Evolutionary conservation across 37 sponge, comb jelly and placozoan species (phyloP).

Genomic region (Agelas oroides): DNA sequence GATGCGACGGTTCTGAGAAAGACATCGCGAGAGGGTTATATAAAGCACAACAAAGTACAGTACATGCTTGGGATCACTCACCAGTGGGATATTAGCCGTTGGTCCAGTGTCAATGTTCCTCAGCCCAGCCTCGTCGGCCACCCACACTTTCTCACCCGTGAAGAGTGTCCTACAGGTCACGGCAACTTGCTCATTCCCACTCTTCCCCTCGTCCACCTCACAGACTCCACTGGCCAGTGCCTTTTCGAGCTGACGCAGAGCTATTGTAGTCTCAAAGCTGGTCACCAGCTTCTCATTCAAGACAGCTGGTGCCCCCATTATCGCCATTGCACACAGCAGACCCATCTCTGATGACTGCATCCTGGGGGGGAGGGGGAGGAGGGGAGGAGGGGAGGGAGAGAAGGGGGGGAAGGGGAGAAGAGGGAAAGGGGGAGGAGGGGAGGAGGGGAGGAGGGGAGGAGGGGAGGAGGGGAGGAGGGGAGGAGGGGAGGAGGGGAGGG

Average conservation of each 20-base stretch:
- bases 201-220: conserved; percentile 25
- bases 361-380: neutral
- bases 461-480: too few species aligned
- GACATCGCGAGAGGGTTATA: too few species aligned
- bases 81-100: too few species aligned
- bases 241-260: conserved; percentile 45
- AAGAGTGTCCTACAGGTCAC: conserved; percentile 3
- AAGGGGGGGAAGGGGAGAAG: too few species aligned
- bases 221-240: conserved; percentile 67
- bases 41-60: too few species aligned
- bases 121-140: conserved; percentile 28
- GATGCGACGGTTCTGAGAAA: conserved; percentile 45
- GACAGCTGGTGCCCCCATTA: conserved; percentile 89
- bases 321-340: conserved; percentile 45
- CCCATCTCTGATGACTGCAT: conserved; percentile 21
- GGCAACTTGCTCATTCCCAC: conserved; percentile 21
- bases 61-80: too few species aligned
- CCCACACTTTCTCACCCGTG: neutral
- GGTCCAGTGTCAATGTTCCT: conserved; percentile 14
- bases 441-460: too few species aligned
- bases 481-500: too few species aligned
- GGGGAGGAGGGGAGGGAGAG: too few species aligned
- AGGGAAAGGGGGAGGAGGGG: too few species aligned
- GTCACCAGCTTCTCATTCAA: conserved; percentile 70
- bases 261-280: conserved; percentile 53